These are phyloP conservation scores for Rhopilema esculentum DNA, from an alignment of 30 jellyfish, hydroid and myxozoan species.

Conservation along the genomic window DNA sequence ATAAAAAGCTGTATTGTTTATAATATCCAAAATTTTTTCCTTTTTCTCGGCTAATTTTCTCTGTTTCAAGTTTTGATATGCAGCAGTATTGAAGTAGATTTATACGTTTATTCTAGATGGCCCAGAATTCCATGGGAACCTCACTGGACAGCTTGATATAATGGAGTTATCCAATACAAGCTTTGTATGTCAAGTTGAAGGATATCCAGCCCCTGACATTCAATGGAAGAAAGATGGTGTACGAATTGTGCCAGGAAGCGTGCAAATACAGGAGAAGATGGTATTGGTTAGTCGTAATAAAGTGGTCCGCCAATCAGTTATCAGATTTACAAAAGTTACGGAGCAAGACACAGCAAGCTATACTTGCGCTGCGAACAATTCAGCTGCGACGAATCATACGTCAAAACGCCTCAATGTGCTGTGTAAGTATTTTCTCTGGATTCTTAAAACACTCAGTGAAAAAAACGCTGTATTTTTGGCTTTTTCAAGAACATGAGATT, in stretches of 20 bases:
- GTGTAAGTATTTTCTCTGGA: constrained; percentile 51
- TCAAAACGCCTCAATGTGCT: constrained; percentile 25
- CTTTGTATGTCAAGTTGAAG: constrained; percentile 58
- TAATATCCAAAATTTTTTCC: too few species aligned
- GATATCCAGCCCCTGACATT: constrained; percentile 54
- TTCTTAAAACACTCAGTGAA: too few species aligned
- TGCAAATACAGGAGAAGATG: not conserved
- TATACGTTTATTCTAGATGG: constrained; percentile 56
- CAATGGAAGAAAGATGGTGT: constrained; percentile 55
- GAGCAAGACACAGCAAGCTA: constrained; percentile 65
- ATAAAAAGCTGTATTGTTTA: too few species aligned
- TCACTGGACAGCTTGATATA: constrained; percentile 43
- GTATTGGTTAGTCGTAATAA: constrained; percentile 17
- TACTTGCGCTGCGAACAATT: constrained; percentile 49
- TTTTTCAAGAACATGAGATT: too few species aligned
- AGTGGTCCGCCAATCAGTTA: constrained; percentile 8
- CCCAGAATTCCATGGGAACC: constrained; percentile 54
- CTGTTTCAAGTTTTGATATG: too few species aligned
- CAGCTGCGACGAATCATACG: constrained; percentile 15
- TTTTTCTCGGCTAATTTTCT: too few species aligned
- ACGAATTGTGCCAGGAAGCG: not conserved
- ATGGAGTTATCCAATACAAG: constrained; percentile 17
- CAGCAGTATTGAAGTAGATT: too few species aligned
- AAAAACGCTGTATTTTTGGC: too few species aligned
- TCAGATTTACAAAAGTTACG: constrained; percentile 16